Conservation (phyloP, 2,797 vertebrate species). For the Siniperca scherzeri region DNA sequence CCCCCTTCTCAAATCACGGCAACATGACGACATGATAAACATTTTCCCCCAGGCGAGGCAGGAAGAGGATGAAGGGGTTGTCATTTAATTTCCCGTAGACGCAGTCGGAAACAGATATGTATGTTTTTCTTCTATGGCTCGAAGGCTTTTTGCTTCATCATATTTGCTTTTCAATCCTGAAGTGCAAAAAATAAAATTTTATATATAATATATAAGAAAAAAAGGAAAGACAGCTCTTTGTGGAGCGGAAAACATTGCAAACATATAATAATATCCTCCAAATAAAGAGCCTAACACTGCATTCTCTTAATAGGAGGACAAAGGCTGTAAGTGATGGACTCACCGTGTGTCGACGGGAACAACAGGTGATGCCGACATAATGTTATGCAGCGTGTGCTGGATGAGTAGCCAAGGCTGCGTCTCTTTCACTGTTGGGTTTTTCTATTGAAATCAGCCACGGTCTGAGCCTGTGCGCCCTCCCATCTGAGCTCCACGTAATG, state of each 20-base stretch:
- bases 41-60: constrained; percentile 71
- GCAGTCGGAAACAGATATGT: constrained; percentile 4
- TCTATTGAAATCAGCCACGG: constrained; percentile 62
- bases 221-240: neutral
- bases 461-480: constrained; percentile 68
- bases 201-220: neutral
- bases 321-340: constrained; percentile 56
- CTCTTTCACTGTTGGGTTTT: constrained; percentile 45
- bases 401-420: constrained; percentile 53
- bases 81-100: constrained; percentile 46
- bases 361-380: constrained; percentile 73
- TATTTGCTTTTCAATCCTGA: constrained; percentile 20
- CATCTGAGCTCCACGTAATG: constrained; percentile 73
- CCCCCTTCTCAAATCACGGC: constrained; percentile 58
- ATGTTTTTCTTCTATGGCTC: neutral
- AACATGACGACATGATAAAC: constrained; percentile 79
- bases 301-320: neutral
- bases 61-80: constrained; percentile 59
- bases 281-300: constrained; percentile 6
- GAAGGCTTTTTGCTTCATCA: constrained; percentile 11
- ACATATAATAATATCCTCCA: neutral
- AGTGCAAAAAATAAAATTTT: neutral
- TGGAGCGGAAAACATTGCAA: constrained; percentile 1
- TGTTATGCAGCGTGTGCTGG: constrained; percentile 33
- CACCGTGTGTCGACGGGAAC: constrained; percentile 69